phyloP scores from a whole-genome alignment of 2,113 vertebrate species.

The Canis aureus region DNA sequence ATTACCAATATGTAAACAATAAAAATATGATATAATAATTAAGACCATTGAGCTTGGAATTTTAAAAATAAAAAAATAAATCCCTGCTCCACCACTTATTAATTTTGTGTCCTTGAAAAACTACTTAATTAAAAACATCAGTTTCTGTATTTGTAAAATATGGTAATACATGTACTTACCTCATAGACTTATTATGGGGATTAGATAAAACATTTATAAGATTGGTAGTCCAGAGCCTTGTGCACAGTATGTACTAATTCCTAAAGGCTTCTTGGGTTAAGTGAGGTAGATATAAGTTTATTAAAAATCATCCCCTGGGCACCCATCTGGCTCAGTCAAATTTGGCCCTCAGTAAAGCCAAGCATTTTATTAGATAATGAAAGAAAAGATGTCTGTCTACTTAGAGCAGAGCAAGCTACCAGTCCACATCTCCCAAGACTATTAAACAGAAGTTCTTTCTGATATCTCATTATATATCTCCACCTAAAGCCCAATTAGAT shows the following conservation, averaged over 20 bases:
- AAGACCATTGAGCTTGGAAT: not conserved
- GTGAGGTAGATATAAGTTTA: not conserved
- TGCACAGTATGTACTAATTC: not conserved
- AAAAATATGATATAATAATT: not conserved
- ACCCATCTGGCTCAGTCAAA: not conserved
- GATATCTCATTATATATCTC: not conserved
- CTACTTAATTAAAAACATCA: not conserved
- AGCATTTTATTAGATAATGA: not conserved
- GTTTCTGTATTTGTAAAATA: not conserved
- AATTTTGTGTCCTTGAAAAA: constrained; percentile 4
- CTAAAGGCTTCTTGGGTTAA: constrained; percentile 37
- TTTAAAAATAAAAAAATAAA: not conserved
- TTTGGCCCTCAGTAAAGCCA: not conserved
- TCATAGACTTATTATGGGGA: not conserved
- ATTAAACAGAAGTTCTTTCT: not conserved
- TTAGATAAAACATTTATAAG: constrained; percentile 39
- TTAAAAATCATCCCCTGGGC: not conserved
- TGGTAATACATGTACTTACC: not conserved
- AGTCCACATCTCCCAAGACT: not conserved
- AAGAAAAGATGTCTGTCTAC: not conserved
- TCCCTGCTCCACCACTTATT: not conserved
- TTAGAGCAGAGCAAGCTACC: not conserved
- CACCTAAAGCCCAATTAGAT: not conserved
- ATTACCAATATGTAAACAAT: not conserved
- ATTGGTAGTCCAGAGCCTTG: not conserved